These are phyloP conservation scores for Embiotoca jacksoni DNA, from an alignment of 2,113 vertebrate species.

Conservation along the genomic window DNA sequence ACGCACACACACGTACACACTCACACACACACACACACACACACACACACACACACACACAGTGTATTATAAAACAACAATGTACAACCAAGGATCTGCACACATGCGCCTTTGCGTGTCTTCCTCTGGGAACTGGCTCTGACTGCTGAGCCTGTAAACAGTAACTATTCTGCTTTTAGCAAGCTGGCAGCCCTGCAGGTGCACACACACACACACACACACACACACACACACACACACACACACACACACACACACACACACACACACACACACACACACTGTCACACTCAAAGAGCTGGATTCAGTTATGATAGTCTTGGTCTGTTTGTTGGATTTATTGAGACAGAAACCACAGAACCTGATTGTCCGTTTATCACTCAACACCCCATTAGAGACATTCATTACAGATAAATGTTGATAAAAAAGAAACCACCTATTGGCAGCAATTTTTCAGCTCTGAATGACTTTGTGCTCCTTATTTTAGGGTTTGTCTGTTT, in stretches of 20 bases:
- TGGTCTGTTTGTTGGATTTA: slow-evolving; percentile 28
- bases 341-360: slow-evolving; percentile 20
- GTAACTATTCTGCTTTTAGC: slow-evolving; percentile 63
- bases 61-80: slow-evolving; percentile 32
- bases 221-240: slow-evolving; percentile 10
- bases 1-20: background rate
- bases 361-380: slow-evolving; percentile 40
- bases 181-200: slow-evolving; percentile 55
- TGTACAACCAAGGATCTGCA: background rate
- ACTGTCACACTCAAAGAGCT: slow-evolving; percentile 19
- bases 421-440: slow-evolving; percentile 14
- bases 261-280: slow-evolving; percentile 18
- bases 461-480: background rate
- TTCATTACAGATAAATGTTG: slow-evolving; percentile 33
- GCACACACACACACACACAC: slow-evolving; percentile 23
- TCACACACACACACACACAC: background rate
- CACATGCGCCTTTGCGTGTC: slow-evolving; percentile 20
- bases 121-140: slow-evolving; percentile 59
- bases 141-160: slow-evolving; percentile 71
- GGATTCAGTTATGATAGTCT: slow-evolving; percentile 27
- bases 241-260: slow-evolving; percentile 23
- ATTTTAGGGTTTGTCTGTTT: background rate
- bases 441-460: background rate
- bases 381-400: background rate
- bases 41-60: background rate